These are phyloP conservation scores for Drosophila carrolli DNA, from an alignment of 1,140 invertebrate species.

Conservation along the genomic window DNA sequence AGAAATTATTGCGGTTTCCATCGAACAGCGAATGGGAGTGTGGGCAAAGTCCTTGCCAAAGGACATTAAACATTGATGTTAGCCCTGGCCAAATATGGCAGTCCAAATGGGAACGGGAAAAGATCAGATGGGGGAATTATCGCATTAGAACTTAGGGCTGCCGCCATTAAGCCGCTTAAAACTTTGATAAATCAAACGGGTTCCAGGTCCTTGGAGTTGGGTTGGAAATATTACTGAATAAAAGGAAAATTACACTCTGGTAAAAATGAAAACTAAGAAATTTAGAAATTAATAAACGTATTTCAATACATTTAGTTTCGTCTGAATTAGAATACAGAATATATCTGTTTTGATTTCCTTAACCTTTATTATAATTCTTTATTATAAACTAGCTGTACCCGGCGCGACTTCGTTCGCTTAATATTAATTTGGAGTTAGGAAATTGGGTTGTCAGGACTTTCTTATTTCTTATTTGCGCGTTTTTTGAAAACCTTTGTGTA, in stretches of 20 bases:
- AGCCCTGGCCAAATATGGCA: conserved; percentile 10
- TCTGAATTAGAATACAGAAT: too few species aligned
- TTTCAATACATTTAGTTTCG: too few species aligned
- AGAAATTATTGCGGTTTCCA: conserved; percentile 72
- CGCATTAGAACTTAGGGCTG: conserved; percentile 36
- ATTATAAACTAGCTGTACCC: too few species aligned
- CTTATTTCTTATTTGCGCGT: too few species aligned
- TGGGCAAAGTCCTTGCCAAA: conserved; percentile 33
- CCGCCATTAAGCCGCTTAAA: conserved; percentile 45
- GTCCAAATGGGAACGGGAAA: neutral
- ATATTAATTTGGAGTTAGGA: too few species aligned
- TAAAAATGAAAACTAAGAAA: neutral
- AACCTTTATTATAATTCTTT: too few species aligned
- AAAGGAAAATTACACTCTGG: neutral
- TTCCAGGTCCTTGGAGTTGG: neutral
- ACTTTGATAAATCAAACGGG: conserved; percentile 33
- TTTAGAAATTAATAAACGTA: too few species aligned
- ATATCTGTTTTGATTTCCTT: too few species aligned
- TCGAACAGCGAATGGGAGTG: conserved; percentile 33
- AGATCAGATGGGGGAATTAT: conserved; percentile 10
- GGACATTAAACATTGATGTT: conserved; percentile 63
- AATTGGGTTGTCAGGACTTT: too few species aligned
- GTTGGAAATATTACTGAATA: neutral
- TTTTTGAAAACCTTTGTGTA: too few species aligned
- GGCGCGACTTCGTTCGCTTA: too few species aligned